Conservation (phyloP, 2,888 invertebrate genomes). For the Tiphia femorata region DNA sequence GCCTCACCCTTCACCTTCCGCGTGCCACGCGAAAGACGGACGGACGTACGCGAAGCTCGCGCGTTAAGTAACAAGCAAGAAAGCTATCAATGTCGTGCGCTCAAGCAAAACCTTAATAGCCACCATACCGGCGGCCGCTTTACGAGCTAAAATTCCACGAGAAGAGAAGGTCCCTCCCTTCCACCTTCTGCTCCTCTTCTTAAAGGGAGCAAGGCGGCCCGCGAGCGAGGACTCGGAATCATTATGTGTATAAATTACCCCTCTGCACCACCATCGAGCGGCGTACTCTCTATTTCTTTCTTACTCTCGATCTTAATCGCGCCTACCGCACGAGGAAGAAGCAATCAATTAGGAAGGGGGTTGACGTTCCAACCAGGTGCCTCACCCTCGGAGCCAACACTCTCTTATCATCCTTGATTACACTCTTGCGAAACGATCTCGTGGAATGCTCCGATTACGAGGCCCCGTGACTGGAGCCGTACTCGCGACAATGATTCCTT, state of each 20-base stretch:
- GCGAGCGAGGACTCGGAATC: constrained; percentile 5
- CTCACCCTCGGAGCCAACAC: no score
- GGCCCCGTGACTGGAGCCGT: no score
- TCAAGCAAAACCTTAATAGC: constrained; percentile 28
- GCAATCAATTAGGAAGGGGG: constrained; percentile 3
- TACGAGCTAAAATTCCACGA: constrained; percentile 20
- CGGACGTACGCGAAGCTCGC: not conserved
- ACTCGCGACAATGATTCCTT: no score
- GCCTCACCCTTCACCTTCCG: not conserved
- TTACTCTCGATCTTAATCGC: constrained; percentile 27
- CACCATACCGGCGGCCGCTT: constrained; percentile 7
- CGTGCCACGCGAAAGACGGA: not conserved
- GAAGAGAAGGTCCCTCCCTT: no score
- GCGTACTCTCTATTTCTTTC: constrained; percentile 12
- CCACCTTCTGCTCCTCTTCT: no score
- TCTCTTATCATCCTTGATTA: no score
- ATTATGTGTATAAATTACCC: constrained; percentile 18
- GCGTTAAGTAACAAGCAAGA: constrained; percentile 10
- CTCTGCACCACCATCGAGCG: constrained; percentile 1
- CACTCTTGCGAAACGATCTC: no score
- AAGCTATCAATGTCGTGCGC: constrained; percentile 35
- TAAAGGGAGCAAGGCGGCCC: not conserved
- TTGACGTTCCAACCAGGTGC: not conserved
- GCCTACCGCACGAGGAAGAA: not conserved
- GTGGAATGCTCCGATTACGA: no score